A percentile compares a stretch with the other conserved stretches of the same genome.
These are phyloP conservation scores for Saccopteryx bilineata DNA, from an alignment of 2,113 vertebrate species.

Conservation along the genomic window DNA sequence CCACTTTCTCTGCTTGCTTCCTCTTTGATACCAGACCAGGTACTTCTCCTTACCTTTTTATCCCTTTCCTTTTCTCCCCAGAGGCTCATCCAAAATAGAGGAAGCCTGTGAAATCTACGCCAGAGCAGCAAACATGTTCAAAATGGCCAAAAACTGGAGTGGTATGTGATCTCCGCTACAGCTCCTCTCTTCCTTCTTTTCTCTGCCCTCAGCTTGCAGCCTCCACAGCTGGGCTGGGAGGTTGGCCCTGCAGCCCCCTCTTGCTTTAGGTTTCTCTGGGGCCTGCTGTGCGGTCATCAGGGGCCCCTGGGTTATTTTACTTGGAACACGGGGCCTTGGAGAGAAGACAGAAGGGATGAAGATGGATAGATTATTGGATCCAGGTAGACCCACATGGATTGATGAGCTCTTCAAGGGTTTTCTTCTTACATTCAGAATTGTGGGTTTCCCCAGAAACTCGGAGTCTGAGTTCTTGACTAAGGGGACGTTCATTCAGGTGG, in stretches of 20 bases:
- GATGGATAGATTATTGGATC: not conserved
- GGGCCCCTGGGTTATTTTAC: not conserved
- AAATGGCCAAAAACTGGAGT: slow-evolving; percentile 98
- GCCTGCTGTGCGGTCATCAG: fast-evolving
- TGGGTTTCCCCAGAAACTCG: not conserved
- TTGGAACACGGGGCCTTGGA: not conserved
- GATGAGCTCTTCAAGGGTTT: not conserved
- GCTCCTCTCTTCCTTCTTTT: too few relatives aligned
- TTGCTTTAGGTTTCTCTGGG: fast-evolving
- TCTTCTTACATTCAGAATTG: not conserved
- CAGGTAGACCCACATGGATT: not conserved
- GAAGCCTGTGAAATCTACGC: slow-evolving; percentile 96
- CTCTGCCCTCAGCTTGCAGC: not conserved
- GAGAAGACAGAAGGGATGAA: not conserved
- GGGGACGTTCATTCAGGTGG: fast-evolving
- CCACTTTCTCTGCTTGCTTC: not conserved
- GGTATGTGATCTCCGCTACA: slow-evolving; percentile 85
- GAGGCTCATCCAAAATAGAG: slow-evolving; percentile 94
- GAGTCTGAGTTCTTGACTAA: not conserved
- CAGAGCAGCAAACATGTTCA: slow-evolving; percentile 96
- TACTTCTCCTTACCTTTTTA: not conserved
- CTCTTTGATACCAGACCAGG: not conserved
- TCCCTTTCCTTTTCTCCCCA: slow-evolving; percentile 72
- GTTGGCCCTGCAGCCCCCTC: not conserved
- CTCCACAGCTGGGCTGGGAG: not conserved